These are phyloP conservation scores for Microctenopoma stevenorrisi DNA, from an alignment of 2,797 vertebrate genomes.

Conservation along the genomic window DNA sequence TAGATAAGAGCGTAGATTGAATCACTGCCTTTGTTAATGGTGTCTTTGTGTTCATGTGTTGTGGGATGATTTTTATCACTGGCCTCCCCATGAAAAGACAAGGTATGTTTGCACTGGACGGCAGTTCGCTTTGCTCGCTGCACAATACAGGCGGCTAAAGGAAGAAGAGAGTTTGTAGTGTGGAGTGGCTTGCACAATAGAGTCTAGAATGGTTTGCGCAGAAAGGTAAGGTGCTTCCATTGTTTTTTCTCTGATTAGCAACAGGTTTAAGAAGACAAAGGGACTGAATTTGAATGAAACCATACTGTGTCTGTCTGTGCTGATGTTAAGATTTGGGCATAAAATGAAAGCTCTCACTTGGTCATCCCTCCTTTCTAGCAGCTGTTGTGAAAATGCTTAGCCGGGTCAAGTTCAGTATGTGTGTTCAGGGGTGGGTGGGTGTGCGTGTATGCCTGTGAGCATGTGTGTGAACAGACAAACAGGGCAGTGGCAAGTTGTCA, in stretches of 20 bases:
- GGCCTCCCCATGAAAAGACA: constrained; percentile 72
- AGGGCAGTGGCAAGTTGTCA: constrained; percentile 46
- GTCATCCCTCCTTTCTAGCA: constrained; percentile 28
- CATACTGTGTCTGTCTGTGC: not conserved
- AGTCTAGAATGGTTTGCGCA: constrained; percentile 13
- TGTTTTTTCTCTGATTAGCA: constrained; percentile 18
- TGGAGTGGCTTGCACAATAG: constrained; percentile 29
- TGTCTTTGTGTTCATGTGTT: constrained; percentile 74
- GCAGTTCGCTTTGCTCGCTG: constrained; percentile 64
- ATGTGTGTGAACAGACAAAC: constrained; percentile 32
- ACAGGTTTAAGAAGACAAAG: not conserved
- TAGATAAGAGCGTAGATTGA: constrained; percentile 70
- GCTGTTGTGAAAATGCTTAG: constrained; percentile 42
- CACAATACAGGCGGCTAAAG: constrained; percentile 61
- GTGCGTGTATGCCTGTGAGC: not conserved
- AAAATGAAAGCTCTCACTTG: constrained; percentile 15
- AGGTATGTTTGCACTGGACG: constrained; percentile 68
- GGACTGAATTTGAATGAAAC: constrained; percentile 11
- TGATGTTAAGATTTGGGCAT: not conserved
- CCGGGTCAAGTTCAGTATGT: constrained; percentile 57
- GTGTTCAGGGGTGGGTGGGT: constrained; percentile 11
- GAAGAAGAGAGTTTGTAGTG: constrained; percentile 24
- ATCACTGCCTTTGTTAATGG: constrained; percentile 76
- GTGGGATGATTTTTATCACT: constrained; percentile 78
- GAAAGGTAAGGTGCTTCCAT: constrained; percentile 66